phyloP scores from a whole-genome alignment of 2,888 invertebrate species.

The Scaptomyza cyrtandrae region DNA sequence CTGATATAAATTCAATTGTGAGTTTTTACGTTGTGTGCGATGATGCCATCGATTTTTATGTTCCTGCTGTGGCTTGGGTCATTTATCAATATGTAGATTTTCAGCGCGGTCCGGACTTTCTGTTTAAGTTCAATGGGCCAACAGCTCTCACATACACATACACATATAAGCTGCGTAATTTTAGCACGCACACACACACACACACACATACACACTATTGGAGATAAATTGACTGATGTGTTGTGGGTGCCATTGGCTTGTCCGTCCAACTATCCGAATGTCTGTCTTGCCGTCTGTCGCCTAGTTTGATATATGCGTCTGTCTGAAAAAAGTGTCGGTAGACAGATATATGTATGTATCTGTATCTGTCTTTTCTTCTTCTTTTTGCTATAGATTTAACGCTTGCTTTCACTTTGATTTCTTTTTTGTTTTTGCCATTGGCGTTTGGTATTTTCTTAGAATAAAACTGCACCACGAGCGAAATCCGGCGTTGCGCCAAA shows the following conservation, averaged over 20 bases:
- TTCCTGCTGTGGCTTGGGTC: conserved; percentile 49
- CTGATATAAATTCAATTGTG: conserved; percentile 35
- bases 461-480: conserved; percentile 59
- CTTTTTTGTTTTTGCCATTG: conserved; percentile 30
- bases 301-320: conserved; percentile 69
- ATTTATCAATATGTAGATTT: conserved; percentile 78
- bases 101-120: conserved; percentile 29
- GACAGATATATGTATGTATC: conserved; percentile 13
- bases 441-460: conserved; percentile 55
- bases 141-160: conserved; percentile 10
- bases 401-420: conserved; percentile 55
- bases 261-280: conserved; percentile 8
- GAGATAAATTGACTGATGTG: conserved; percentile 73
- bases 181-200: conserved; percentile 32
- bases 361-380: conserved; percentile 7
- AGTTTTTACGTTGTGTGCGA: conserved; percentile 33
- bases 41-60: conserved; percentile 66
- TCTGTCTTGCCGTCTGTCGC: conserved; percentile 32
- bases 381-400: conserved; percentile 25
- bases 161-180: conserved; percentile 47
- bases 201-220: conserved; percentile 35
- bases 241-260: conserved; percentile 54
- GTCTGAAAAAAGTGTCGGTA: conserved; percentile 52
- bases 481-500: conserved; percentile 48
- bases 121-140: conserved; percentile 65